phyloP scores from a whole-genome alignment of 1,140 invertebrate species.

The Metopolophium dirhodum region DNA sequence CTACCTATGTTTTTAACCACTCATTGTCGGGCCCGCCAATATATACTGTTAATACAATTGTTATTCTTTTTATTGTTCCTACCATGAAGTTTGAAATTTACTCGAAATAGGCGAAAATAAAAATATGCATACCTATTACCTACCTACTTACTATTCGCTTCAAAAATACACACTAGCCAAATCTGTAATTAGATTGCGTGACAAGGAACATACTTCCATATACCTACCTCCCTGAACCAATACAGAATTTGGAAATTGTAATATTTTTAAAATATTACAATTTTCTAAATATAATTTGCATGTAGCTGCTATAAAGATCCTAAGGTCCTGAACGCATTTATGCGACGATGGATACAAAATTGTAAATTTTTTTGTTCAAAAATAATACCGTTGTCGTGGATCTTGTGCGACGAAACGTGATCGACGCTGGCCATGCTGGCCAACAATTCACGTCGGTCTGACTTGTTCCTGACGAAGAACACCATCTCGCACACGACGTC shows the following conservation, averaged over 20 bases:
- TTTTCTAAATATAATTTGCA: neutral
- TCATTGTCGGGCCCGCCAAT: neutral
- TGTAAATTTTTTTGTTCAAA: neutral
- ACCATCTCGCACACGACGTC: conserved; percentile 5
- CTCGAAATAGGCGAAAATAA: neutral
- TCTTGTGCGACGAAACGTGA: conserved; percentile 12
- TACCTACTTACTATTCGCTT: neutral
- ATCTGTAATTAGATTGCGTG: neutral
- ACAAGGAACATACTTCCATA: neutral
- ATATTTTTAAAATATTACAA: neutral
- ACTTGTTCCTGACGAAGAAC: conserved; percentile 39
- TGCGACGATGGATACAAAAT: too few relatives aligned
- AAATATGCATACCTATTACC: neutral
- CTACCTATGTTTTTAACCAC: neutral
- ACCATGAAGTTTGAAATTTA: neutral
- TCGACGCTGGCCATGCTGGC: conserved; percentile 47
- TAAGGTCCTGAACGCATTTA: rapidly evolving
- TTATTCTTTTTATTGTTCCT: neutral
- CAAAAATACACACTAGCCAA: neutral
- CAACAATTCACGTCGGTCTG: conserved; percentile 35
- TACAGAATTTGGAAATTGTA: neutral
- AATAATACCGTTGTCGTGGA: conserved; percentile 44
- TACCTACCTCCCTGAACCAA: neutral
- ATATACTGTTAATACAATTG: too few relatives aligned
- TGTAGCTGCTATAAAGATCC: neutral